Conservation (phyloP, 1,140 invertebrate species). For the Pteromalus puparum region DNA sequence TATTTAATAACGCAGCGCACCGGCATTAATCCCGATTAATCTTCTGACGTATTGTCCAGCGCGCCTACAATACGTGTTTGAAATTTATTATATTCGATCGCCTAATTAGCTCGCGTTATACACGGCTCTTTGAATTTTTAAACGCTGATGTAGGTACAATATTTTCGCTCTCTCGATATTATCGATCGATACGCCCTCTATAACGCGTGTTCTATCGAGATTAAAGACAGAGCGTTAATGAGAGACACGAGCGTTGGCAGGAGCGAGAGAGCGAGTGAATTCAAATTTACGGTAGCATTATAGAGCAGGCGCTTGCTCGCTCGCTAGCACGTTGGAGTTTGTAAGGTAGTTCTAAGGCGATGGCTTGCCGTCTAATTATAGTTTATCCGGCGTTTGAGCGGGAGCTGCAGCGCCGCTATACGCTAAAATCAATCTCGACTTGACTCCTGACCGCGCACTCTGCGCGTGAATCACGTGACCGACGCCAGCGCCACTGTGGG, state of each 20-base stretch:
- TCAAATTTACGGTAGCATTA: background rate
- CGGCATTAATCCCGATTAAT: background rate
- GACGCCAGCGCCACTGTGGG: background rate
- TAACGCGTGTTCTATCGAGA: background rate
- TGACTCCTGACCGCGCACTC: slow-evolving; percentile 13
- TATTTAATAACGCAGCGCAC: background rate
- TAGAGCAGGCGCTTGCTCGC: background rate
- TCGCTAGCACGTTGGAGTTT: background rate
- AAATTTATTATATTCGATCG: too few species aligned
- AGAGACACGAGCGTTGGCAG: background rate
- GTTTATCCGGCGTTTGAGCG: slow-evolving; percentile 35
- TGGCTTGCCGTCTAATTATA: slow-evolving; percentile 47
- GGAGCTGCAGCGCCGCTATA: background rate
- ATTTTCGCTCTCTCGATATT: too few species aligned
- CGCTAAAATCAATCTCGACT: slow-evolving; percentile 44
- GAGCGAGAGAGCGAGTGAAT: background rate
- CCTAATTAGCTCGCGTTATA: too few species aligned
- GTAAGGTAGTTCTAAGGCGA: slow-evolving; percentile 32
- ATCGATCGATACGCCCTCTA: background rate
- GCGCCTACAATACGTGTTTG: too few species aligned
- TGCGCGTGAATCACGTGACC: background rate
- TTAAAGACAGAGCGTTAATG: background rate
- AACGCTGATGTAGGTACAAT: too few species aligned
- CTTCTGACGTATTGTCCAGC: background rate
- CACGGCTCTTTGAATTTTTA: too few species aligned